Conservation (phyloP, 2,797 vertebrate species). For the Brachyalestes nurse region DNA sequence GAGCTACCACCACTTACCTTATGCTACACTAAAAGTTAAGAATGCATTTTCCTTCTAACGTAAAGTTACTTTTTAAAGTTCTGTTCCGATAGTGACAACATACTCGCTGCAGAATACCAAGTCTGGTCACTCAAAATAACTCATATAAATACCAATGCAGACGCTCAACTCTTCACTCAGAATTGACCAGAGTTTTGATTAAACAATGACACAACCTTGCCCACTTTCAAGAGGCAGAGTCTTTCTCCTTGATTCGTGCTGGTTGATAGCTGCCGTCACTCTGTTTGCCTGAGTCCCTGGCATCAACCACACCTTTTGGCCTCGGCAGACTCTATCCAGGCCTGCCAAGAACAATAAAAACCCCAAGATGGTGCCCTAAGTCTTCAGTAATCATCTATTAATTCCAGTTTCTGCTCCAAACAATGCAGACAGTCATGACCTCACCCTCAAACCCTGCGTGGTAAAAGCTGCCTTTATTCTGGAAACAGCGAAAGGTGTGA, state of each 20-base stretch:
- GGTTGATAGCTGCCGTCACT: conserved; percentile 1
- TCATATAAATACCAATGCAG: too few relatives aligned
- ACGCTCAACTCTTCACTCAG: too few relatives aligned
- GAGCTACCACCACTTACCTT: too few relatives aligned
- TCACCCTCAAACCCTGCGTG: conserved; percentile 20
- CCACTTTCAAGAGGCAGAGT: not conserved
- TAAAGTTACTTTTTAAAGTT: too few relatives aligned
- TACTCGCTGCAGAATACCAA: too few relatives aligned
- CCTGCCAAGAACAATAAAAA: conserved; percentile 41
- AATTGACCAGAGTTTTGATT: not conserved
- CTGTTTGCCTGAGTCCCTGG: conserved; percentile 19
- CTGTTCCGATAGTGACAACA: too few relatives aligned
- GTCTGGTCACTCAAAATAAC: too few relatives aligned
- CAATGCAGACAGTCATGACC: conserved; percentile 24
- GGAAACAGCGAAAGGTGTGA: not conserved
- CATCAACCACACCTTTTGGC: conserved; percentile 22
- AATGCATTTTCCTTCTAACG: too few relatives aligned
- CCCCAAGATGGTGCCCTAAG: not conserved
- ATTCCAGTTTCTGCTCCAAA: conserved; percentile 38
- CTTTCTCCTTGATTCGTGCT: not conserved
- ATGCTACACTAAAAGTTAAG: too few relatives aligned
- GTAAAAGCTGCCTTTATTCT: not conserved
- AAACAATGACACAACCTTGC: not conserved
- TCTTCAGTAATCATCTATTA: conserved; percentile 31
- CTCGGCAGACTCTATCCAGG: not conserved